phyloP scores from a whole-genome alignment of 2,888 invertebrate genomes.

The Epirrhoe tristata region DNA sequence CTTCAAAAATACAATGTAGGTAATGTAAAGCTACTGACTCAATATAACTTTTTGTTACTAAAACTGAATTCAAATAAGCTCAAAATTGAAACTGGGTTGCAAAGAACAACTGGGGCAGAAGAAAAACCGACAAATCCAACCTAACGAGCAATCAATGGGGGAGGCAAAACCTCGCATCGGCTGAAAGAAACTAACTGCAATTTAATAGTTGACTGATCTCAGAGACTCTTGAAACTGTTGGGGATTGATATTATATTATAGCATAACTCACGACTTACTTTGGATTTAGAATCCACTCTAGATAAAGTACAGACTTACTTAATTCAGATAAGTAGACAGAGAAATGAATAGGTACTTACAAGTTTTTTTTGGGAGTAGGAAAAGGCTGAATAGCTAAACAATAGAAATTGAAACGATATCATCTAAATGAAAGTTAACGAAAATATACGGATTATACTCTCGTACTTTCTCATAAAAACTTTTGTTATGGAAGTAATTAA shows the following conservation, averaged over 20 bases:
- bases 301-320: too few species aligned
- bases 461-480: slow-evolving; percentile 73
- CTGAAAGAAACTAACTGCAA: slow-evolving; percentile 67
- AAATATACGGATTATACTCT: slow-evolving; percentile 66
- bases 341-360: too few species aligned
- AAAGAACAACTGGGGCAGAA: slow-evolving; percentile 54
- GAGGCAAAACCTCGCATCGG: slow-evolving; percentile 58
- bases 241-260: slow-evolving; percentile 7
- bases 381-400: slow-evolving; percentile 25
- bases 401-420: slow-evolving; percentile 49
- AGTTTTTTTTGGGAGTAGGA: background rate
- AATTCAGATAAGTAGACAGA: too few species aligned
- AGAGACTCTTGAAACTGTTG: slow-evolving; percentile 49
- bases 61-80: slow-evolving; percentile 30
- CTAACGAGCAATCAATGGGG: slow-evolving; percentile 68
- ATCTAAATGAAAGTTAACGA: slow-evolving; percentile 51
- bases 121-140: slow-evolving; percentile 57
- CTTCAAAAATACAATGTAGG: background rate
- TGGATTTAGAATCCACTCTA: background rate
- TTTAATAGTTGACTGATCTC: slow-evolving; percentile 61
- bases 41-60: slow-evolving; percentile 13
- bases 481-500: slow-evolving; percentile 82
- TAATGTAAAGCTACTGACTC: background rate
- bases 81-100: slow-evolving; percentile 41
- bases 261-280: background rate